phyloP scores from a whole-genome alignment of 1,140 invertebrate genomes.

The Polyergus mexicanus region DNA sequence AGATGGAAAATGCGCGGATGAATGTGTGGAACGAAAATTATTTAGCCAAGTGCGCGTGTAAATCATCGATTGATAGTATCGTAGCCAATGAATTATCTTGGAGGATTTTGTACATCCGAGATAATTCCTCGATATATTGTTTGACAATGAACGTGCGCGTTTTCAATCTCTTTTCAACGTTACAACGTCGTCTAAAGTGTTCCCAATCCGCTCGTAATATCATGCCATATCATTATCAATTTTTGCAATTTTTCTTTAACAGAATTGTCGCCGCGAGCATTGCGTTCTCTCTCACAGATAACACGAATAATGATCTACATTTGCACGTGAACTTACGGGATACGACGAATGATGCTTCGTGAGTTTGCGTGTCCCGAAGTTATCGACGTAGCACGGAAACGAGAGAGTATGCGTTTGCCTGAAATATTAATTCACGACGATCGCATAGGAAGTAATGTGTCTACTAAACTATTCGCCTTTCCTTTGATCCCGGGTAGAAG shows the following conservation, averaged over 20 bases:
- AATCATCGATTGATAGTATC: conserved; percentile 53
- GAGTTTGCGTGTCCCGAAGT: conserved; percentile 19
- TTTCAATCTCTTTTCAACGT: neutral
- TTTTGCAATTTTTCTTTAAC: conserved; percentile 34
- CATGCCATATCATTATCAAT: conserved; percentile 9
- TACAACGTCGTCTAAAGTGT: neutral
- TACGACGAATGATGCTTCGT: conserved; percentile 11
- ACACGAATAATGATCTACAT: conserved; percentile 26
- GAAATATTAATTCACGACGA: conserved; percentile 46
- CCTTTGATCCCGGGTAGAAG: conserved; percentile 47
- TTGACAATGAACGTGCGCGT: neutral
- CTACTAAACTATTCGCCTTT: conserved; percentile 54
- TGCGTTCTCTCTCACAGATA: conserved; percentile 24
- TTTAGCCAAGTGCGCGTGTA: conserved; percentile 34
- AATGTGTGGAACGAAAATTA: conserved; percentile 65
- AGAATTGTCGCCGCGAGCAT: conserved; percentile 13
- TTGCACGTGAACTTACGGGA: conserved; percentile 27
- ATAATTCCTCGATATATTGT: neutral
- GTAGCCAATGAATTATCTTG: conserved; percentile 45
- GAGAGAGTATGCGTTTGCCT: conserved; percentile 16
- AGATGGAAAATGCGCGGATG: neutral
- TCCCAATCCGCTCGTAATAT: conserved; percentile 16
- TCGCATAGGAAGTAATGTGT: conserved; percentile 57
- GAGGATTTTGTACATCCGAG: neutral
- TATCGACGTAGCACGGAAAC: conserved; percentile 33